Evolutionary conservation across 2,797 vertebrate genomes (phyloP).

Genomic region (Pseudochaenichthys georgianus): DNA sequence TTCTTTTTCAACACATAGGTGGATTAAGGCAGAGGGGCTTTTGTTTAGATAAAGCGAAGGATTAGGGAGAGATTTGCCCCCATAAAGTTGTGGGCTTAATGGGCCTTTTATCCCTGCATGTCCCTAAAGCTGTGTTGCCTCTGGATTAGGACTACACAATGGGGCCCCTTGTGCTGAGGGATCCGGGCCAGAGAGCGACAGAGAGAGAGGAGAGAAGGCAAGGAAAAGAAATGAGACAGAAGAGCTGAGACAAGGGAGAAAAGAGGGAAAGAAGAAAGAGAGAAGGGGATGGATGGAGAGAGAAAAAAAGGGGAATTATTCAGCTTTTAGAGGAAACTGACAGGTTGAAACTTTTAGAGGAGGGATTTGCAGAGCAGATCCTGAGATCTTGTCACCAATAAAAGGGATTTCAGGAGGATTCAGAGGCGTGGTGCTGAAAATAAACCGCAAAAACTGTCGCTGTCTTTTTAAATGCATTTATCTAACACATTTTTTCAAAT

Average conservation of each 20-base stretch:
- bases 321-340: constrained; percentile 79
- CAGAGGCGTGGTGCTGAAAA: constrained; percentile 74
- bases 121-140: constrained; percentile 96
- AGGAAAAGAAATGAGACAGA: constrained; percentile 75
- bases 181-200: constrained; percentile 86
- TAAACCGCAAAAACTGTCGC: constrained; percentile 59
- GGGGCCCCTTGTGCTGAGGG: constrained; percentile 95
- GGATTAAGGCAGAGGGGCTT: constrained; percentile 88
- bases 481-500: constrained; percentile 58
- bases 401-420: constrained; percentile 81
- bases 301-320: constrained; percentile 73
- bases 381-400: constrained; percentile 84
- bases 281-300: constrained; percentile 64
- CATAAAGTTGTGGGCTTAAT: constrained; percentile 97
- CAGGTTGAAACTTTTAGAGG: constrained; percentile 85
- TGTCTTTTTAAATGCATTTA: constrained; percentile 86
- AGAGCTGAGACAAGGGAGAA: constrained; percentile 72
- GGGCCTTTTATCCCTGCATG: constrained; percentile 98
- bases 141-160: constrained; percentile 98
- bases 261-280: constrained; percentile 67
- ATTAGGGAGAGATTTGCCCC: constrained; percentile 98
- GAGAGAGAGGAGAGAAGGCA: constrained; percentile 64
- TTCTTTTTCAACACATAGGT: constrained; percentile 81
- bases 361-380: constrained; percentile 81
- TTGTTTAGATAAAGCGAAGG: constrained; percentile 98